These are phyloP conservation scores for Drosophila insularis DNA, from an alignment of 1,140 invertebrate genomes.

Conservation along the genomic window DNA sequence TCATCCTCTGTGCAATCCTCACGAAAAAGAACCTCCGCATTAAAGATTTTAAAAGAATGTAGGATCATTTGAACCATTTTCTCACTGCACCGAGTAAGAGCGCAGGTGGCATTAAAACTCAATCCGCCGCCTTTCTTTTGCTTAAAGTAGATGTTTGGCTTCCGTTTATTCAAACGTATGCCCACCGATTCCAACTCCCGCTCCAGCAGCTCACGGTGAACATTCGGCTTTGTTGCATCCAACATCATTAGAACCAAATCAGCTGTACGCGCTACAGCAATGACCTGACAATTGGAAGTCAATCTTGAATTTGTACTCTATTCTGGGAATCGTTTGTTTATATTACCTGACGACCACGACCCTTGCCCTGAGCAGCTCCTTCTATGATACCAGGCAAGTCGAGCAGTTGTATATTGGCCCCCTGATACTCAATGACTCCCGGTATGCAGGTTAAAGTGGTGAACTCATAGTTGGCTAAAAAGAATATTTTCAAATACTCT, in stretches of 20 bases:
- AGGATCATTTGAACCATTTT: conserved; percentile 99
- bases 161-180: conserved; percentile 95
- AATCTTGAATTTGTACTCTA: no score
- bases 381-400: conserved; percentile 99
- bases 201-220: conserved; percentile 94
- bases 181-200: conserved; percentile 98
- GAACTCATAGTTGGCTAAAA: conserved; percentile 96
- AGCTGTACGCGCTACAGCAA: conserved; percentile 97
- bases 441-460: conserved; percentile 99
- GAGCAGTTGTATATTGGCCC: conserved; percentile 98
- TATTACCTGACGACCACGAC: conserved; percentile 90
- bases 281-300: conserved; percentile 86
- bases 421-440: conserved; percentile 98
- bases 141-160: conserved; percentile 99
- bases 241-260: conserved; percentile 99
- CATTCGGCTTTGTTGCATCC: conserved; percentile 98
- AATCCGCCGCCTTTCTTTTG: conserved; percentile 99
- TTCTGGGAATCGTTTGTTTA: no score
- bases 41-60: conserved; percentile 99
- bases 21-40: conserved; percentile 97
- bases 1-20: conserved; percentile 98
- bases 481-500: conserved; percentile 57
- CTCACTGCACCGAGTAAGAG: conserved; percentile 96
- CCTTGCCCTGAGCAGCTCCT: conserved; percentile 95
- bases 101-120: conserved; percentile 98